These are phyloP conservation scores for Motacilla tschutschensis DNA, from an alignment of 2,113 vertebrate genomes.

Conservation along the genomic window DNA sequence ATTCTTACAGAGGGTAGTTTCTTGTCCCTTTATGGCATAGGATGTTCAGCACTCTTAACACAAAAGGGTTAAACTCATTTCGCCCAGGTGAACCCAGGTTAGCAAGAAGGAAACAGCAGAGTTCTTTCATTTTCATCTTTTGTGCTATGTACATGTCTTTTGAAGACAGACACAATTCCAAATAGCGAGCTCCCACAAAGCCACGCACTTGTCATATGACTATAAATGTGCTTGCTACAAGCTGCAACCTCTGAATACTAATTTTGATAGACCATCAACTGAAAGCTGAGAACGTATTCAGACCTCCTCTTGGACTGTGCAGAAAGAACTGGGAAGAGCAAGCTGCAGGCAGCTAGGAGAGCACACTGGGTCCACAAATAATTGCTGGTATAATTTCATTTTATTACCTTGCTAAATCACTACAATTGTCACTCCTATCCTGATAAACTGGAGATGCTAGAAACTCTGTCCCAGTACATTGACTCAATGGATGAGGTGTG, in stretches of 20 bases:
- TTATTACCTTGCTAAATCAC: constrained; percentile 4
- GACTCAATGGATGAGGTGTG: not conserved
- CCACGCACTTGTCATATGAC: not conserved
- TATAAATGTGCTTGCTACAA: constrained; percentile 1
- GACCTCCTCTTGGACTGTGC: not conserved
- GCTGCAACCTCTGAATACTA: not conserved
- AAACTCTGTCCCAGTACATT: not conserved
- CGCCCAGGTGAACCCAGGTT: constrained; percentile 56
- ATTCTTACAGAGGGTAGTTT: not conserved
- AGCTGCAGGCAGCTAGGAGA: not conserved
- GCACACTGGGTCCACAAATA: not conserved
- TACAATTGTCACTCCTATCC: not conserved
- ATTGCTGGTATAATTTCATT: constrained; percentile 1
- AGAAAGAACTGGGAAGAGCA: not conserved
- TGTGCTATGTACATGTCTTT: not conserved
- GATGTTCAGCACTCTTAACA: not conserved
- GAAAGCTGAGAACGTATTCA: constrained; percentile 5
- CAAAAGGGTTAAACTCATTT: constrained; percentile 32
- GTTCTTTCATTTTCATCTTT: constrained; percentile 13
- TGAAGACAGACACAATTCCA: not conserved
- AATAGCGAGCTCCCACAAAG: not conserved
- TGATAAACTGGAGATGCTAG: not conserved
- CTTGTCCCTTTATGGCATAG: not conserved
- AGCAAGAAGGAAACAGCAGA: constrained; percentile 16
- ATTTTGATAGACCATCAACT: constrained; percentile 4